Evolutionary conservation across 2,113 vertebrate species (phyloP), one percentile per base, ranked within the genome.

Genomic region (Ameiurus melas): DNA sequence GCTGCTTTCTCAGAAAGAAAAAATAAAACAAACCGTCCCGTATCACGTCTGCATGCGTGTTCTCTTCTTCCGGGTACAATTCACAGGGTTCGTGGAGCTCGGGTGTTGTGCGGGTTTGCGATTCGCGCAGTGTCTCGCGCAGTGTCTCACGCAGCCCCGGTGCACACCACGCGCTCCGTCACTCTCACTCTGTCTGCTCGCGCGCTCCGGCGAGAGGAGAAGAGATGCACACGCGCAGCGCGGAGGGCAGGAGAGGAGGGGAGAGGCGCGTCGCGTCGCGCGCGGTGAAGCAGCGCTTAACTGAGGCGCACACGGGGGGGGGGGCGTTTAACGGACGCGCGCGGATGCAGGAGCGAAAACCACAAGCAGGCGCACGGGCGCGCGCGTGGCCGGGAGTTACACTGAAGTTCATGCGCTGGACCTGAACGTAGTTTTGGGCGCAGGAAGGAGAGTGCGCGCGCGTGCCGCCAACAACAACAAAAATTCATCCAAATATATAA

Each of bases 141-240:
- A 43, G 85, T 85, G 87, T 60, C 82, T 80, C 83, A 36, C 86
- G 86, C 70, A 30, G 87, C 71, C 86, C 83, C 85, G 22, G 7
- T 78, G 77, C 77, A 27, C 87, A 73, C 57, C 75, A 64, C 85
- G 68, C 89, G 78, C 70, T 87, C 87, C 22, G n/a, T 77, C 86
- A 71, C 91, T 51, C 47, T 51, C 47, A 8, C 47, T 47, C 84
- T 89, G 64, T 60, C 75, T 16, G n/a, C 66, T n/a, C 47, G 57
- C 60, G 33, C 71, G 64, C 77, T 33, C 77, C 6, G 77, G n/a
- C 1, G 13, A n/a, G 77, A n/a, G 60, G 22, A 53, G 73, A 85
- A n/a, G 22, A 53, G 47, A 53, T 6, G 27, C 43, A 19, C 77
- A 6, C 22, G 33, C 53, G 19, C 85, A 20, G 84, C 60, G 84